Evolutionary conservation across 2,888 invertebrate species (phyloP), one percentile per base, ranked within the genome.

Genomic region (Automeris io): DNA sequence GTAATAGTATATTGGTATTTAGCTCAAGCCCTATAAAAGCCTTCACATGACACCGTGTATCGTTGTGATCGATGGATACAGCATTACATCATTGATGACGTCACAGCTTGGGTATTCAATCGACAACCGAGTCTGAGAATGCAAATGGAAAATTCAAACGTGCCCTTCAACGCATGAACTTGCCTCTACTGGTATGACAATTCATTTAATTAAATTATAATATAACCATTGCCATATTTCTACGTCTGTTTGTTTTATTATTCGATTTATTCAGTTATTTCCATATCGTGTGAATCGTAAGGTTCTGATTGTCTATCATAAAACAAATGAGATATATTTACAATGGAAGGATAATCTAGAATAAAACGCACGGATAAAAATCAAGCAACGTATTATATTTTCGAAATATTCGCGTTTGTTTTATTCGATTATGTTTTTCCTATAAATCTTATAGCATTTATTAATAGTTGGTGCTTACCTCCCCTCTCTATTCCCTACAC

Each of bases 71-170:
- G 47, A 46, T 47, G 54, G 54, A 55, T 63, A 61, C 62, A 61
- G 59, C 64, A 78, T 82, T 80, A 69, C 79, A 73, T 82, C 80
- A 82, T 55, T 67, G 68, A 32, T 80, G 79, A 82, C 82, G 82
- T 79, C 77, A 82, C 45, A 43, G 49, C 47, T 45, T 42, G 67
- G 65, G 64, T 57, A 72, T 70, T 61, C 61, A 58, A 67, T 70
- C 61, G 62, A 64, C 67, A 68, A 65, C 61, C 59, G 61, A 65
- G 60, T 61, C 58, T 61, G 59, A 52, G 61, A 65, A 70, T 69
- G 64, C 61, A 62, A 68, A 70, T 66, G 59, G 46, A 39, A 69
- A 72, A 75, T 74, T 71, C 56, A 69, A 71, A 70, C 68, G 60
- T 65, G 71, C 74, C 79, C 78, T 80, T 80, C 76, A 57, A 57